phyloP scores from a whole-genome alignment of 2,113 vertebrate species.

The Pollimyrus isidori region DNA sequence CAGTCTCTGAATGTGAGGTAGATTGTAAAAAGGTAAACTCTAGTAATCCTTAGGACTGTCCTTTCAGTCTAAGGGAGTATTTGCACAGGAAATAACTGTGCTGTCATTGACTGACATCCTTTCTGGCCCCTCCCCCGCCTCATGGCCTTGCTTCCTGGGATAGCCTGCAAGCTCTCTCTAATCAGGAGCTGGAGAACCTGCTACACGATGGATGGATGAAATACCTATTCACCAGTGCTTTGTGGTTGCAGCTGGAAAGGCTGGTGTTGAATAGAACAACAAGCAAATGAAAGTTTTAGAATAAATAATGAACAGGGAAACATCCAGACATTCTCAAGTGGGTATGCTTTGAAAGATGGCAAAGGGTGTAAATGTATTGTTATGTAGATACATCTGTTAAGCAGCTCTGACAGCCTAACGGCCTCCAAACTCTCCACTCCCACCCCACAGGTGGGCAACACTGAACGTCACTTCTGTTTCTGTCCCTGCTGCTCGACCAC shows the following conservation, averaged over 20 bases:
- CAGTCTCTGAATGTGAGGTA: not conserved
- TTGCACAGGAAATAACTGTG: not conserved
- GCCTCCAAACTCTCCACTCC: conserved; percentile 15
- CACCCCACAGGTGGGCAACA: conserved; percentile 17
- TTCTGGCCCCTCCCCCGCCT: not conserved
- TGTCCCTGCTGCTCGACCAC: conserved; percentile 44
- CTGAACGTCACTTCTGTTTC: conserved; percentile 46
- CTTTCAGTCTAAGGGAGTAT: not conserved
- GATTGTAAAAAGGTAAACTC: not conserved
- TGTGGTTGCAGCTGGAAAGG: not conserved
- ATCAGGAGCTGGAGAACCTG: not conserved
- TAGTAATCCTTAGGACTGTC: not conserved
- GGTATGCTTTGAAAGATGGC: conserved; percentile 31
- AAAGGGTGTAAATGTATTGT: conserved; percentile 33
- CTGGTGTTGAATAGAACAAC: not conserved
- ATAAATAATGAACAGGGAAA: conserved; percentile 13
- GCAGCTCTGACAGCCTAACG: conserved; percentile 20
- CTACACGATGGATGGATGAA: not conserved
- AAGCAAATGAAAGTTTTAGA: not conserved
- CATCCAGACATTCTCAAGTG: not conserved
- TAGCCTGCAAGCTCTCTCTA: not conserved
- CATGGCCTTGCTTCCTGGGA: not conserved
- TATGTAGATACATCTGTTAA: conserved; percentile 52
- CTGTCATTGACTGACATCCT: not conserved
- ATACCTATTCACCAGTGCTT: not conserved